phyloP scores from a whole-genome alignment of 1,140 invertebrate species.

The Phymastichus coffea region DNA sequence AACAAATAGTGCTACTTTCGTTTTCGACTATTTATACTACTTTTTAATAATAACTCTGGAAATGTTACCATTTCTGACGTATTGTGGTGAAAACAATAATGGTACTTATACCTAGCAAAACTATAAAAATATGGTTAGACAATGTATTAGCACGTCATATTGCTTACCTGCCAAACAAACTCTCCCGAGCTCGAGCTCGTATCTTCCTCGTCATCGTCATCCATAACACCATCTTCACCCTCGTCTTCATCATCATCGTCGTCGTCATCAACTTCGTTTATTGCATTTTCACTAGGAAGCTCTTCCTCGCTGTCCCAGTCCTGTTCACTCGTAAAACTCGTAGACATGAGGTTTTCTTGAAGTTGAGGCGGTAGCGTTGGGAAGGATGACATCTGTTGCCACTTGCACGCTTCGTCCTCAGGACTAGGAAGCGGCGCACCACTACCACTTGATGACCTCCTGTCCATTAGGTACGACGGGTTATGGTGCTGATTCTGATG shows the following conservation, averaged over 20 bases:
- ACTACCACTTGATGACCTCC: constrained; percentile 35
- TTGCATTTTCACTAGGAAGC: not conserved
- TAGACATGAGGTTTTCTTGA: constrained; percentile 53
- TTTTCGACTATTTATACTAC: too few relatives aligned
- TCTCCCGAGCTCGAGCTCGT: constrained; percentile 68
- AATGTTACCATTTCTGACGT: too few relatives aligned
- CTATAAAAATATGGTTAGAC: too few relatives aligned
- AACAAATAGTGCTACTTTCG: too few relatives aligned
- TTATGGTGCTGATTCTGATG: constrained; percentile 36
- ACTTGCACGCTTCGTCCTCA: constrained; percentile 50
- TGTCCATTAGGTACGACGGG: constrained; percentile 36
- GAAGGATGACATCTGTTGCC: constrained; percentile 46
- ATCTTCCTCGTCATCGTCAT: constrained; percentile 38
- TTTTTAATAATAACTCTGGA: too few relatives aligned
- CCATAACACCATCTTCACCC: not conserved
- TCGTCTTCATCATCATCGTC: constrained; percentile 24
- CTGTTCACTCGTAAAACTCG: constrained; percentile 49
- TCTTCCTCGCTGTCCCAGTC: constrained; percentile 47
- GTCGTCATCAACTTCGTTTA: constrained; percentile 14
- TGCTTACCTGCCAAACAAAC: constrained; percentile 72
- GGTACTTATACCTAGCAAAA: too few relatives aligned
- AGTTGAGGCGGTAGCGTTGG: constrained; percentile 42
- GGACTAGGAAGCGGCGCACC: constrained; percentile 50
- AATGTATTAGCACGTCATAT: too few relatives aligned
- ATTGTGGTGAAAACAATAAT: too few relatives aligned